A percentile compares a stretch with the other conserved stretches of the same genome.
phyloP scores from a whole-genome alignment of 2,797 vertebrate species.

The Pogoniulus pusillus region DNA sequence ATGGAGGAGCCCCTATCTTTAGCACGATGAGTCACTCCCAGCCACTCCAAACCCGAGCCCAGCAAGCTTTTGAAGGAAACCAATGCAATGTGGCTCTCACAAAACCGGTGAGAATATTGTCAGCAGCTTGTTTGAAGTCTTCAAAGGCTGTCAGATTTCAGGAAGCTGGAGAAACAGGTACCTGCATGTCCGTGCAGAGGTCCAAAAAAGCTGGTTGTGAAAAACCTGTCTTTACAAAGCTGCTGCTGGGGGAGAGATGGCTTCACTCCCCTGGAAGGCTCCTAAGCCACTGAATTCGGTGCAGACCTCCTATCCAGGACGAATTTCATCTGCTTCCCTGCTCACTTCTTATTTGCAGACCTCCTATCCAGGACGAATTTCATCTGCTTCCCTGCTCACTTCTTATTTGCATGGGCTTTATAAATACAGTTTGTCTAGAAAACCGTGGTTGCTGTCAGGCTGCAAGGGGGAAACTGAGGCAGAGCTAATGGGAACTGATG shows the following conservation, averaged over 20 bases:
- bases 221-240: conserved; percentile 36
- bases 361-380: conserved; percentile 24
- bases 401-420: neutral
- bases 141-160: conserved; percentile 16
- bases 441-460: neutral
- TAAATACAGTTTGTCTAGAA: neutral
- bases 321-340: neutral
- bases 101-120: neutral
- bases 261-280: conserved; percentile 18
- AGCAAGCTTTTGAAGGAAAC: neutral
- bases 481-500: neutral
- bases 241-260: neutral
- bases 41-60: neutral
- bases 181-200: neutral
- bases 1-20: neutral
- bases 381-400: neutral
- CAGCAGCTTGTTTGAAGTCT: neutral
- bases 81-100: neutral
- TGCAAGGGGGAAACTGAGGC: conserved; percentile 39
- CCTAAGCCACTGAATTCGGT: neutral
- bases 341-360: neutral
- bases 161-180: neutral
- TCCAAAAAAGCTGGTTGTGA: neutral
- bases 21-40: neutral
- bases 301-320: conserved; percentile 3